A percentile compares a stretch with the other conserved stretches of the same genome.
Evolutionary conservation across 1,140 invertebrate species (phyloP).

Genomic region (Drosophila suzukii): DNA sequence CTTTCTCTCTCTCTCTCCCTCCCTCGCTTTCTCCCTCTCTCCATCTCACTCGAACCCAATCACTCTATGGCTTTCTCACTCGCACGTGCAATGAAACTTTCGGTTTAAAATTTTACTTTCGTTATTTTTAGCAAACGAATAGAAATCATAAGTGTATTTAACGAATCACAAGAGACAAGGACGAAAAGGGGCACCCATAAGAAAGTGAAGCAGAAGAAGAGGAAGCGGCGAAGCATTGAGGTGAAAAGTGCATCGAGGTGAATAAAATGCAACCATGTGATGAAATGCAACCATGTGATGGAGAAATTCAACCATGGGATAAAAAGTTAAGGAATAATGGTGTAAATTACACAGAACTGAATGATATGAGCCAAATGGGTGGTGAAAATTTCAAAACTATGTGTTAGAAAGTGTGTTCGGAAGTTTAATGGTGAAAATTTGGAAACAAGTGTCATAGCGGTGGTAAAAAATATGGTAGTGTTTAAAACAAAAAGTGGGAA

Average conservation of each 20-base stretch:
- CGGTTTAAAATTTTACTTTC: background rate
- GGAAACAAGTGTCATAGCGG: no score
- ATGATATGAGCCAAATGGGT: background rate
- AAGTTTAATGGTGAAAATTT: no score
- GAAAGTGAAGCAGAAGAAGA: conserved; percentile 5
- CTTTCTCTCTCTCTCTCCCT: conserved; percentile 50
- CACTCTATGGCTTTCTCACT: conserved; percentile 41
- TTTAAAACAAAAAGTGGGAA: no score
- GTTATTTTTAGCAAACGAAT: conserved; percentile 1
- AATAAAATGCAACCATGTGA: background rate
- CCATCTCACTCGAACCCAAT: conserved; percentile 25
- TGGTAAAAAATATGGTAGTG: no score
- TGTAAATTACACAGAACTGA: background rate
- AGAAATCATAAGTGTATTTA: conserved; percentile 8
- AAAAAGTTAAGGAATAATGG: background rate
- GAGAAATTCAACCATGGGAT: background rate
- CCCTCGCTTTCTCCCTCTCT: conserved; percentile 9
- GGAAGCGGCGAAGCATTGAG: background rate
- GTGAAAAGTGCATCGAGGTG: conserved; percentile 1
- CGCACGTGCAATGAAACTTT: conserved; percentile 41
- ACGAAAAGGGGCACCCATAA: background rate
- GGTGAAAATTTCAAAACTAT: background rate
- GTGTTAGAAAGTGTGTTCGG: background rate
- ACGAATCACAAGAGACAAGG: conserved; percentile 31
- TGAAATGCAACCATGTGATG: background rate